Conservation (phyloP, 2,113 vertebrate genomes). For the Tragelaphus buxtoni region DNA sequence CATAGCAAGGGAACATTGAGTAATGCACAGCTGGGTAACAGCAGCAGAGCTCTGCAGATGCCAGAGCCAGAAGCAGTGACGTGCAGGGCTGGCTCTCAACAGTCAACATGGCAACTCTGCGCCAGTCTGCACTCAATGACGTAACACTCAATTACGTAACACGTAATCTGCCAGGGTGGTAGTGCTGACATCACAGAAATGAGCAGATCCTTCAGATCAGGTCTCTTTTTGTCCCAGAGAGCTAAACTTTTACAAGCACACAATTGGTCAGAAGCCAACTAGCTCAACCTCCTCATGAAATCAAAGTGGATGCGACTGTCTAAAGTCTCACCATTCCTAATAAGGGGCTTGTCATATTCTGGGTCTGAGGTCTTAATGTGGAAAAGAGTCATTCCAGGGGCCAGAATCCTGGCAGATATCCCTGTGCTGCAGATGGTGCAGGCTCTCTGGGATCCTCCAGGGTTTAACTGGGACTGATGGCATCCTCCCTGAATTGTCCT, state of each 20-base stretch:
- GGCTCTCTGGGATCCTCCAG: not conserved
- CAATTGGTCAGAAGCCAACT: not conserved
- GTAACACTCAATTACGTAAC: not conserved
- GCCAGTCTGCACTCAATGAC: not conserved
- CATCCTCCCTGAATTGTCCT: conserved; percentile 6
- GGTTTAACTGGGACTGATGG: conserved; percentile 58
- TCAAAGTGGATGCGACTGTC: not conserved
- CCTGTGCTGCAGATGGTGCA: not conserved
- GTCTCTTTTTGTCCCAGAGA: not conserved
- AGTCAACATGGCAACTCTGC: not conserved
- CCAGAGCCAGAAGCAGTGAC: not conserved
- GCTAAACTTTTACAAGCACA: not conserved
- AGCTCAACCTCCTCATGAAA: not conserved
- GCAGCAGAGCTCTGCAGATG: not conserved
- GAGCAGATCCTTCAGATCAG: not conserved
- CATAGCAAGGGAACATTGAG: not conserved
- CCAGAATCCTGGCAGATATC: not conserved
- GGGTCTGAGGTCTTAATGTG: not conserved
- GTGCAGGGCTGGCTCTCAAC: not conserved
- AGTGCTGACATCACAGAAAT: not conserved
- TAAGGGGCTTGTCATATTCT: not conserved
- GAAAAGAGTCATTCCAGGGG: not conserved
- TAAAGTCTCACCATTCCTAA: not conserved
- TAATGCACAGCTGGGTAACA: not conserved
- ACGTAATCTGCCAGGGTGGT: not conserved